Percentiles rank a stretch among this genome's conserved stretches.
These are phyloP conservation scores for Drosophila santomea DNA, from an alignment of 1,140 invertebrate species.

Conservation along the genomic window DNA sequence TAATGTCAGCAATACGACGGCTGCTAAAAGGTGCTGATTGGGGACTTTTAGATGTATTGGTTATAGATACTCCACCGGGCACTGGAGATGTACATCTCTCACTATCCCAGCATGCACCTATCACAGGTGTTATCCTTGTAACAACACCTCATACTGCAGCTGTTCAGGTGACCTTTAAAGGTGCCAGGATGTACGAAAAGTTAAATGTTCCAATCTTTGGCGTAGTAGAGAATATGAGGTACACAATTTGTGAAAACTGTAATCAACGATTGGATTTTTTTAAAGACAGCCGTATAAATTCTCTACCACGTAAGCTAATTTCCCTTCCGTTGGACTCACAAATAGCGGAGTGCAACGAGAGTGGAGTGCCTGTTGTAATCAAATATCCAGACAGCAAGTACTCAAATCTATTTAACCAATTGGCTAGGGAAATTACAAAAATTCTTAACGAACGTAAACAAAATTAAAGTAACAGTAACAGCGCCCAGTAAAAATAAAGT, in stretches of 20 bases:
- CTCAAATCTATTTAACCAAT: conserved; percentile 55
- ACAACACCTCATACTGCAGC: conserved; percentile 94
- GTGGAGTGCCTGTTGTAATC: conserved; percentile 91
- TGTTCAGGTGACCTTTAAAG: conserved; percentile 91
- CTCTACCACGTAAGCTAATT: conserved; percentile 85
- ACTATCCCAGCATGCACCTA: conserved; percentile 93
- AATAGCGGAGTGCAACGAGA: conserved; percentile 90
- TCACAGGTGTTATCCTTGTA: conserved; percentile 91
- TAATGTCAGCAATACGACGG: conserved; percentile 96
- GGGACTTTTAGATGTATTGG: conserved; percentile 91
- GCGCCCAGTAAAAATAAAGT: too few relatives aligned
- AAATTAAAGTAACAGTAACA: neutral
- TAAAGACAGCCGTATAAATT: conserved; percentile 85
- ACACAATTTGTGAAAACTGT: conserved; percentile 90
- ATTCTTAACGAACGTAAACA: conserved; percentile 15
- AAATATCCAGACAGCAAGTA: conserved; percentile 86
- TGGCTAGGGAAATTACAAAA: conserved; percentile 45
- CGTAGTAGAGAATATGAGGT: conserved; percentile 94
- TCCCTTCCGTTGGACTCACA: conserved; percentile 90
- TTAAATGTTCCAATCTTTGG: conserved; percentile 92
- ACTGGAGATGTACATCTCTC: conserved; percentile 96
- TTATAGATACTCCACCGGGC: conserved; percentile 96
- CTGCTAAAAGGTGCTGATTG: conserved; percentile 93
- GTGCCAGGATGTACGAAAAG: conserved; percentile 92
- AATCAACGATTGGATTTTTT: conserved; percentile 87